Base-by-base conservation (phyloP, 2,113 vertebrate genomes). In the Ceratotherium simum region DNA sequence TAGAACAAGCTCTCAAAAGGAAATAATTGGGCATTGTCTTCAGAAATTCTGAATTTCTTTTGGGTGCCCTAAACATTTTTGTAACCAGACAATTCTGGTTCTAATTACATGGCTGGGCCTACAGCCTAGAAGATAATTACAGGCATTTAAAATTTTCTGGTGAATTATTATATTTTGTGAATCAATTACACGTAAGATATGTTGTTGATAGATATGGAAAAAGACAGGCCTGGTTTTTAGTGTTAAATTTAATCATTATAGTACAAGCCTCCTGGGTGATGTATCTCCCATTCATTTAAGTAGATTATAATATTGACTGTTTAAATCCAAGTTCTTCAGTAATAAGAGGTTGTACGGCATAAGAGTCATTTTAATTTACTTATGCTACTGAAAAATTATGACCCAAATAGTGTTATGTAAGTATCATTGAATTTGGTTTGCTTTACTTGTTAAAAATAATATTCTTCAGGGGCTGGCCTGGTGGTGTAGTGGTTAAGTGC, bases 131-230 rank as follows among this genome's bases (percentile, higher is more conserved):
- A 29, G 4, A 51, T 95, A 97, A 97, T 96, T 95, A 54, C 5
- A 85, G 20, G 18, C 58, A 85, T 95, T 96, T 91, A 96, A 95
- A 69, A 62, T 93, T 97, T 97, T 93, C 73, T 95, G 69, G 87
- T 89, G 51, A 97, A 97, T 96, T 97, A 97, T 89, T 95, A 39
- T 70, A 91, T 96, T 95, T 93, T 95, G 48, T 69, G 86, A 95
- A 75, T 89, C 78, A 96, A 56, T 97, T 96, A 70, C 29, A 65
- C 65, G 18, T 95, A 97, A 88, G 85, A 88, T 91, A 85, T 48
- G 36, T 78, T 95, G 81, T 97, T 97, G 84, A 92, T 80, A 92
- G n/a, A 73, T 97, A 95, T 76, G 16, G 75, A 64, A 91, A 89
- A 96, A 91, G 93, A 75, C n/a, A 97, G 90, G 91, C 67, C 69